A percentile compares a stretch with the other conserved stretches of the same genome.
These are phyloP conservation scores for Smutsia gigantea DNA, from an alignment of 2,797 vertebrate genomes.

Conservation along the genomic window DNA sequence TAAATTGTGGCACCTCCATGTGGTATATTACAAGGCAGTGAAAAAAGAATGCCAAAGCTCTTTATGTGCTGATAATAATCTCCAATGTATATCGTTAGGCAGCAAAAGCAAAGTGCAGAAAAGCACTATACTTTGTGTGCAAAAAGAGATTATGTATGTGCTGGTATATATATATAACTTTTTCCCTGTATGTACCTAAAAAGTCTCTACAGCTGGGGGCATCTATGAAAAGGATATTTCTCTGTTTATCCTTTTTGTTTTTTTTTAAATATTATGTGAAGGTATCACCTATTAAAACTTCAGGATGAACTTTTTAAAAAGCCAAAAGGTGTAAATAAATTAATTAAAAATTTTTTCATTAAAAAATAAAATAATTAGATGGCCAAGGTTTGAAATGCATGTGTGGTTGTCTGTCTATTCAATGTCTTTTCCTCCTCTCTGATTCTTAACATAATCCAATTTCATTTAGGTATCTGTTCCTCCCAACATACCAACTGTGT, in stretches of 20 bases:
- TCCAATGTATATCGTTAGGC: not conserved
- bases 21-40: not conserved
- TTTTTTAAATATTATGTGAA: not conserved
- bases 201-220: not conserved
- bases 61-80: not conserved
- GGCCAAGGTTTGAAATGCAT: not conserved
- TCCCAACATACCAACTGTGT: not conserved
- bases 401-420: not conserved
- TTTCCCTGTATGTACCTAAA: not conserved
- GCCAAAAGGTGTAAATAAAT: not conserved
- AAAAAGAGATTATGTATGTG: not conserved
- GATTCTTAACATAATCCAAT: constrained; percentile 37
- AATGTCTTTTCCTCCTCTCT: not conserved
- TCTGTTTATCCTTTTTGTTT: not conserved
- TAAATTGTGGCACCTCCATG: not conserved
- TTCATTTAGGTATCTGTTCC: not conserved
- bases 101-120: not conserved
- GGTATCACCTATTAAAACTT: constrained; percentile 15
- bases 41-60: not conserved
- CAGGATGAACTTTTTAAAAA: not conserved
- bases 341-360: not conserved
- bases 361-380: not conserved
- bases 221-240: not conserved
- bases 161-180: not conserved
- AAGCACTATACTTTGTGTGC: not conserved